Base-by-base conservation (phyloP, 2,797 vertebrate species). In the Peromyscus attwateri region DNA sequence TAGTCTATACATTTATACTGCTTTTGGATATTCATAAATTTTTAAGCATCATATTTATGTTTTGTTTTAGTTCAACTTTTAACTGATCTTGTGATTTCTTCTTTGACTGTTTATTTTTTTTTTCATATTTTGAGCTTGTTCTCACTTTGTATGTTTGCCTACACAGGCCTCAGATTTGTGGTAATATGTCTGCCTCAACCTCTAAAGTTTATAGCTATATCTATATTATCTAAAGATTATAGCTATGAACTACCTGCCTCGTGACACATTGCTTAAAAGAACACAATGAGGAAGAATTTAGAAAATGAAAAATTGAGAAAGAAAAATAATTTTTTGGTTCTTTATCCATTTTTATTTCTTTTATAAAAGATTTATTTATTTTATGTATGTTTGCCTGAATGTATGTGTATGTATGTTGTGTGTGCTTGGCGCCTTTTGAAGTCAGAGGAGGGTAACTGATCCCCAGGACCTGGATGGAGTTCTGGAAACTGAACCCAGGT, bases 231-330 rank as follows among this genome's bases (percentile, higher is more conserved):
- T 49, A 49, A 5, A 37, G 25, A 34, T 34, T 88, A 43, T 37
- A 75, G 27, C 55, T 17, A 13, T 23, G 37, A 64, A 29, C 40
- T 21, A 46, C 73, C 19, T 46, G 6, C 13, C n/a, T 37, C 21
- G 14, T 29, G 66, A 71, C 49, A 37, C 23, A 19, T 19, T 71
- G 84, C 34, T 52, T 52, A 70, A 82, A 46, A 55, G 13, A 82
- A 46, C 71, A 91, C 43, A 46, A 31, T 73, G 60, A 34, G 29
- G n/a, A 71, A 85, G 27, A 87, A 92, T 73, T 73, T 81, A 40
- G 60, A 81, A 76, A 92, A 77, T 92, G 46, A 40, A 71, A 70
- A 71, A 46, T 73, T 92, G 46, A 64, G 31, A 73, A 81, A 81
- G 46, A 29, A 89, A 83, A 55, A 76, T 46, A 34, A 77, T 68